Conservation (phyloP, 2,888 invertebrate species). For the Slavum lentiscoides region DNA sequence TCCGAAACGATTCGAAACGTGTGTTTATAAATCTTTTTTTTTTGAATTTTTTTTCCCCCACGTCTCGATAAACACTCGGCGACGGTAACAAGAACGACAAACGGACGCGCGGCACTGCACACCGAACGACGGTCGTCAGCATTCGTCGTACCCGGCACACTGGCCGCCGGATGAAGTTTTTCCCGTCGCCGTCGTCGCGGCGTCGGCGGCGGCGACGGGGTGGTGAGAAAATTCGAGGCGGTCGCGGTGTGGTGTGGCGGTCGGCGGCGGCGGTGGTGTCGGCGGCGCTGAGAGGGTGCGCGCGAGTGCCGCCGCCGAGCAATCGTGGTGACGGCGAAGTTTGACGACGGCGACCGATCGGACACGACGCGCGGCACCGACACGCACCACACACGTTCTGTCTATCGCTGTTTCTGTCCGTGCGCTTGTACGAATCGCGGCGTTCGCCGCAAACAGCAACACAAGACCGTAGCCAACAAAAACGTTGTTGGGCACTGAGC, state of each 20-base stretch:
- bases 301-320: background rate
- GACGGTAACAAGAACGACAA: no score
- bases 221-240: background rate
- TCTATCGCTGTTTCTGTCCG: background rate
- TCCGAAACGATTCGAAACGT: no score
- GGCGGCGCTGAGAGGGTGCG: background rate
- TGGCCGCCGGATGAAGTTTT: background rate
- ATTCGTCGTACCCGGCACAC: background rate
- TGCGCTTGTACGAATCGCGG: no score
- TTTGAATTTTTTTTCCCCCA: no score
- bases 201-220: background rate
- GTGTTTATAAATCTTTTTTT: no score
- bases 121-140: background rate
- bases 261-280: no score
- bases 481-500: no score
- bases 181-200: conserved; percentile 3
- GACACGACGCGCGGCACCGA: background rate
- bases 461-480: no score
- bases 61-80: background rate
- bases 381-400: background rate
- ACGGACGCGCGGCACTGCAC: background rate
- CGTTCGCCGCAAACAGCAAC: no score
- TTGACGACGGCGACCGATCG: background rate
- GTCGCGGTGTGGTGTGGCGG: no score
- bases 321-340: background rate